Conservation (phyloP, 2,888 invertebrate species). For the Sturmia bella region DNA sequence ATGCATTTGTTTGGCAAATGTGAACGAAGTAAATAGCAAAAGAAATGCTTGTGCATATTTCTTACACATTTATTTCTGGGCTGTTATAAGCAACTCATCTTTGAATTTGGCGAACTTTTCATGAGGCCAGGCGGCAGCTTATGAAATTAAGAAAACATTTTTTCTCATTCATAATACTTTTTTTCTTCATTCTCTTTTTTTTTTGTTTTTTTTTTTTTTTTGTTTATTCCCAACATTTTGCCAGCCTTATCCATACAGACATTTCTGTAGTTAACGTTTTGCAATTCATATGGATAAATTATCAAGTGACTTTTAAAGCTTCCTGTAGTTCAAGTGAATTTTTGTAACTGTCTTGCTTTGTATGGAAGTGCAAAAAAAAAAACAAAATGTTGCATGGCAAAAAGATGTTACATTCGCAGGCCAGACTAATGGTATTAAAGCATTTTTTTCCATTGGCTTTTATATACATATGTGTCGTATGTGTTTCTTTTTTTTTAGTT, state of each 20-base stretch:
- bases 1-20: conserved; percentile 5
- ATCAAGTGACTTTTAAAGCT: conserved; percentile 56
- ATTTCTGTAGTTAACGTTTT: conserved; percentile 1
- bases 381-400: background rate
- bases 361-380: conserved; percentile 24
- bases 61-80: conserved; percentile 16
- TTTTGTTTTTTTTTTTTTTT: background rate
- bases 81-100: conserved; percentile 25
- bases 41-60: conserved; percentile 3
- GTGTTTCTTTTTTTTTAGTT: background rate
- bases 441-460: no score
- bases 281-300: conserved; percentile 4
- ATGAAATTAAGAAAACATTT: conserved; percentile 34
- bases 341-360: background rate
- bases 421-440: background rate
- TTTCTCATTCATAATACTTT: conserved; percentile 23
- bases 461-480: background rate
- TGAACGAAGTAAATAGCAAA: conserved; percentile 1
- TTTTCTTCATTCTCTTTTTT: no score
- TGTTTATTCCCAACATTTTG: conserved; percentile 8
- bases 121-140: conserved; percentile 21
- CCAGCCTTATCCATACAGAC: background rate
- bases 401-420: conserved; percentile 15
- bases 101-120: conserved; percentile 18
- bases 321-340: conserved; percentile 63